Base-by-base conservation (phyloP, 2,113 vertebrate species). In the Isichthys henryi region DNA sequence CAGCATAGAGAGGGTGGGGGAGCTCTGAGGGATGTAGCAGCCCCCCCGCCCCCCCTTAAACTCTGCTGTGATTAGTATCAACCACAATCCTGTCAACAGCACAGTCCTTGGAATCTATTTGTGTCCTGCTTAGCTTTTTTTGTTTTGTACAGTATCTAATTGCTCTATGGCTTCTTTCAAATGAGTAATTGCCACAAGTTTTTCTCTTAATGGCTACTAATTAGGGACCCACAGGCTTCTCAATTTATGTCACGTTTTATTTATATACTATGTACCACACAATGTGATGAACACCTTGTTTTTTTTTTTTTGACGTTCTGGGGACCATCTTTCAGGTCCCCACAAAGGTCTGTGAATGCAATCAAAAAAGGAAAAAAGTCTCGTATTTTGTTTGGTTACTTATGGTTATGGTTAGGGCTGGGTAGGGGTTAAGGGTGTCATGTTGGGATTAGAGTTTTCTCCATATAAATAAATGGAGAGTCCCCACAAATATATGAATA, bases 151-250 rank as follows among this genome's bases (percentile, higher is more conserved):
- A 15, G 62, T 52, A 70, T 43, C 66, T 88, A 88, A 88, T 80
- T 88, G 49, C 70, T 52, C 46, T 27, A 88, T 11, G 46, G 88
- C 88, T 88, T 35, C 15, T 88, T 88, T 88, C n/a, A 49, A 53
- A 88, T 80, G 70, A 88, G 46, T 53, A 35, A 88, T 80, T 88
- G 88, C 48, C 27, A 6, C 88, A 49, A 49, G 62, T 50, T 80
- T 88, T 77, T 48, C 35, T 48, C 58, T 88, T 88, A 80, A 88
- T 80, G 66, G 50, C 70, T 88, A 43, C 66, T 80, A 80, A 80
- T 88, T 80, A 88, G 77, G 88, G 52, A 21, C 66, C 49, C 66
- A 27, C 88, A 19, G 45, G 88, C 43, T 77, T 88, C 48, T 80
- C 48, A 80, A 43, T 52, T 52, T 19, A 8, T 35, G 31, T 53